Evolutionary conservation across 2,888 invertebrate species (phyloP), one percentile per base, ranked within the genome.

Genomic region (Argyresthia goedartella): DNA sequence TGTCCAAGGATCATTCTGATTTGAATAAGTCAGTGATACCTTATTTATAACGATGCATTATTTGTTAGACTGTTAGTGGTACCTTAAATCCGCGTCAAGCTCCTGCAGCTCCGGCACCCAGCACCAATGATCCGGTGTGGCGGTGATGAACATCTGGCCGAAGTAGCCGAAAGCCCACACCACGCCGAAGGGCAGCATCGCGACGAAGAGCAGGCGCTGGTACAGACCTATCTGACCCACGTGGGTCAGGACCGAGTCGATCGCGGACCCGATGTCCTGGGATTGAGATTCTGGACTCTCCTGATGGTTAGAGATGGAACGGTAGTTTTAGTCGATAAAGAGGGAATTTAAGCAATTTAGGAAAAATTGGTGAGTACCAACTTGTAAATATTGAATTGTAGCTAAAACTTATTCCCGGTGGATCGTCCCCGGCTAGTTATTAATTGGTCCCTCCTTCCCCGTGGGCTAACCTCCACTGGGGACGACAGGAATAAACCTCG

Each of bases 201-300:
- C 64, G 10, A 69, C 9, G 63, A 82, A 82, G 51, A 85, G 62
- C 49, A 79, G 58, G 57, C 68, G 70, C 66, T 85, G 84, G 64
- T 84, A 85, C 8, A 70, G 65, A 0, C 82, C 82, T 66, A 81
- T 69, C 57, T 78, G 76, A 0, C 82, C 82, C 35, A 78, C 70
- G 59, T 80, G 70, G n/a, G 56, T 56, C n/a, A 82, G 71, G 13
- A 82, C 72, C 1, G 60, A 57, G 48, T 82, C 81, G 55, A 85
- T 53, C 1, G 68, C 69, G 50, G 72, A 73, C 14, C 65, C 69
- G 46, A 71, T 67, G 14, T 63, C 67, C 8, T 59, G 52, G 15
- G 25, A 14, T 15, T 43, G 15, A 1, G 55, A 8, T 52, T 52
- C 35, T 34, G 11, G 34, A 34, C 55, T 69, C 69, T 60, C 66